Base-by-base conservation (phyloP, 2,888 invertebrate genomes). In the Drosophila neotestacea region DNA sequence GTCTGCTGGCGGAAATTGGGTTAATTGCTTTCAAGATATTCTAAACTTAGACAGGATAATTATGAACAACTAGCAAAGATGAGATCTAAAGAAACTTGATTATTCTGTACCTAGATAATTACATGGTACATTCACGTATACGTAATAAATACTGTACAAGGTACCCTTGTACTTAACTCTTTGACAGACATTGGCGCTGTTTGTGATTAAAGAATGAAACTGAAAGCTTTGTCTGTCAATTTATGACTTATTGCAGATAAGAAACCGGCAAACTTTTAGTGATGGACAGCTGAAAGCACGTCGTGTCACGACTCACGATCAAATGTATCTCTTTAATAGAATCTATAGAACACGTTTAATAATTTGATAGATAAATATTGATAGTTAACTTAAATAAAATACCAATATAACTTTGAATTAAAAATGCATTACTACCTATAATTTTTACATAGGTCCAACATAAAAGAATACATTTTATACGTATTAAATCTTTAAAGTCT, bases 201-300 rank as follows among this genome's bases (percentile, higher is more conserved):
- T 46, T n/a, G 28, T 46, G 69, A 48, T 73, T 58, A 58, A 55
- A 70, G 73, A 71, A 62, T 71, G 70, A 76, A 85, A 74, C 44
- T 48, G 56, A 77, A 73, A 70, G 69, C 65, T 51, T 62, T 64
- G 42, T 75, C 41, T 36, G 36, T 39, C 48, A 22, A 48, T 58
- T 67, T 70, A 66, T 59, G 51, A 60, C 28, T 58, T 58, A 62
- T 41, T 36, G 50, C 28, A 59, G 73, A 83, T 83, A 70, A 70
- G 60, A 55, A 52, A 11, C 9, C 28, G 28, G 13, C 32, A 60
- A 60, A 34, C 13, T 32, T 10, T 41, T 44, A 38, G 55, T 34
- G 64, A 62, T 58, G 70, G n/a, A 4, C 28, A 30, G 10, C 4
- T 13, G n/a, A 10, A 16, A 16, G 2, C 6, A 9, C 13, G 3